Percentiles rank a stretch among this genome's conserved stretches.
These are phyloP conservation scores for Chrysemys picta DNA, from an alignment of 2,113 vertebrate genomes.

Conservation along the genomic window DNA sequence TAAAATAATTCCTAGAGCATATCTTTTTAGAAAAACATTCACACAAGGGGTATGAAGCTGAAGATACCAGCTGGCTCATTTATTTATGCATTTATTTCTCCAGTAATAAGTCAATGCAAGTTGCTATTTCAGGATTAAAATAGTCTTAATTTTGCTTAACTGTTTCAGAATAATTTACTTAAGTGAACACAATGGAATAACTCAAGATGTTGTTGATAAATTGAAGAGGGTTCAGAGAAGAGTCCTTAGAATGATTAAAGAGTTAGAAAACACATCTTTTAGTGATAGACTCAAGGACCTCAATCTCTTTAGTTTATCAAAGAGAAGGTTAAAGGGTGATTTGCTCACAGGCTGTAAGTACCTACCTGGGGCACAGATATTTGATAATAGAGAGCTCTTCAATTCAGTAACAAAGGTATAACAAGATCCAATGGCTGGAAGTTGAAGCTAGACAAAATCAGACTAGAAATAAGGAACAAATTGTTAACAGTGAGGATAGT, in stretches of 20 bases:
- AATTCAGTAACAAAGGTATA: neutral
- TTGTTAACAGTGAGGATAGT: neutral
- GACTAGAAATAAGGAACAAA: neutral
- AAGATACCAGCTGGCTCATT: neutral
- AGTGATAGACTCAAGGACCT: neutral
- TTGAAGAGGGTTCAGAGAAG: constrained; percentile 18
- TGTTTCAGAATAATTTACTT: neutral
- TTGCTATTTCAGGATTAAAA: neutral
- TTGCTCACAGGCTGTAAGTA: neutral
- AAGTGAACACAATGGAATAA: neutral
- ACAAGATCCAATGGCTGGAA: neutral
- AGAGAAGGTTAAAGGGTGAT: neutral
- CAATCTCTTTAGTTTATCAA: neutral
- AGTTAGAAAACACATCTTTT: neutral
- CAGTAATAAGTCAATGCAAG: neutral
- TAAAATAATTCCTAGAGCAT: neutral
- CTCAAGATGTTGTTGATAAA: neutral
- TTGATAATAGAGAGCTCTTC: neutral
- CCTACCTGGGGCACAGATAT: neutral
- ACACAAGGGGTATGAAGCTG: neutral
- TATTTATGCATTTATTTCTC: neutral
- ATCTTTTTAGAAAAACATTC: neutral
- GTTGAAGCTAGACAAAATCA: neutral
- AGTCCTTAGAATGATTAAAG: neutral
- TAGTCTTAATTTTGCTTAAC: neutral